phyloP scores from a whole-genome alignment of 2,113 vertebrate genomes.

The Campylomormyrus numenius region DNA sequence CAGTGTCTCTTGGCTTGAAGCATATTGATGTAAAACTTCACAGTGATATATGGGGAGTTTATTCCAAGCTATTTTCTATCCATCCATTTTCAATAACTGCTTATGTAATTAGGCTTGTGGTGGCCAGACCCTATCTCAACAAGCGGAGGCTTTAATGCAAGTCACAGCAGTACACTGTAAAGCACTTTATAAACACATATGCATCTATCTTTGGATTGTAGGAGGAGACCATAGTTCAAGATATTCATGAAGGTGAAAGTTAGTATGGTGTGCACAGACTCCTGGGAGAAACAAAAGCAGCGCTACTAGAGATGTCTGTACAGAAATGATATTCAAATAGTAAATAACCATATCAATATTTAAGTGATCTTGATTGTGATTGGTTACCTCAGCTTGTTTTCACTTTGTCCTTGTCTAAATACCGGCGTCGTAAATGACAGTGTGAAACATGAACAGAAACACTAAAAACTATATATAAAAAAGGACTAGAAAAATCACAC shows the following conservation, averaged over 20 bases:
- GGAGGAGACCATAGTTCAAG: background rate
- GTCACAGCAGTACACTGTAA: background rate
- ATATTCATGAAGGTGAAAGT: background rate
- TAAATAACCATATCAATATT: background rate
- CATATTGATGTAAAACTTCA: constrained; percentile 8
- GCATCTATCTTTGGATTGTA: background rate
- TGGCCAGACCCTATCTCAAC: background rate
- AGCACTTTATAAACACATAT: background rate
- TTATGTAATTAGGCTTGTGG: background rate
- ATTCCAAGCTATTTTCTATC: constrained; percentile 1
- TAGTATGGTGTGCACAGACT: background rate
- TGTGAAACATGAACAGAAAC: background rate
- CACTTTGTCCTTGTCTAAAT: background rate
- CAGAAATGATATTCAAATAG: background rate
- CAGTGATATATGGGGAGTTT: background rate
- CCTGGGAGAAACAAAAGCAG: background rate
- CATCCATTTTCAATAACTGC: background rate
- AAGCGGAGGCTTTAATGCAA: background rate
- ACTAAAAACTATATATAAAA: background rate
- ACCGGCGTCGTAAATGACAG: background rate
- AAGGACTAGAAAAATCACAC: background rate
- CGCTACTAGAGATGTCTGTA: background rate
- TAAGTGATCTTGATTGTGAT: background rate
- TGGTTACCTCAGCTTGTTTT: background rate
- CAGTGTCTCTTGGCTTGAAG: background rate